phyloP scores from a whole-genome alignment of 2,888 invertebrate species.

The Plagodis dolabraria region DNA sequence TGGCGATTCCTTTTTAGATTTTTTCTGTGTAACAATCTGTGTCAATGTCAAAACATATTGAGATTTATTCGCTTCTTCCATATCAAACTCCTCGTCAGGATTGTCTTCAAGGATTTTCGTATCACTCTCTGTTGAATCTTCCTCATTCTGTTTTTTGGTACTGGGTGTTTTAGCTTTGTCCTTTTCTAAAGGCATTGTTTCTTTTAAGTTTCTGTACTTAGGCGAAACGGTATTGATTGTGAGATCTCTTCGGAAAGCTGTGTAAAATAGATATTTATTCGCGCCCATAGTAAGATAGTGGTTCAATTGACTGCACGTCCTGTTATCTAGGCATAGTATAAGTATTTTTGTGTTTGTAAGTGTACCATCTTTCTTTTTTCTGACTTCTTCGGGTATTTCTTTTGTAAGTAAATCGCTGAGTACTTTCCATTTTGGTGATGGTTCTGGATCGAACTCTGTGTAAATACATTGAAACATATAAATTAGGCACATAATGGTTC shows the following conservation, averaged over 20 bases:
- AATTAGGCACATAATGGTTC: too few species aligned
- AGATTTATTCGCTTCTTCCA: slow-evolving; percentile 83
- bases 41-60: slow-evolving; percentile 90
- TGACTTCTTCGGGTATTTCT: slow-evolving; percentile 92
- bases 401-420: slow-evolving; percentile 90
- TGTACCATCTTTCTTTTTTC: slow-evolving; percentile 65
- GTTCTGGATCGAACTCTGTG: slow-evolving; percentile 91
- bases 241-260: slow-evolving; percentile 85
- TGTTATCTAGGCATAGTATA: slow-evolving; percentile 93
- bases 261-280: slow-evolving; percentile 86
- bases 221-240: slow-evolving; percentile 84
- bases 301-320: slow-evolving; percentile 92
- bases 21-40: slow-evolving; percentile 67
- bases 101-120: slow-evolving; percentile 36
- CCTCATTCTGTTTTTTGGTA: slow-evolving; percentile 32
- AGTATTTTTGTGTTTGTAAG: slow-evolving; percentile 88
- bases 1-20: slow-evolving; percentile 39
- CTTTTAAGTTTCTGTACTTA: slow-evolving; percentile 68
- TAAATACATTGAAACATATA: too few species aligned
- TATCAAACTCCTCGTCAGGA: slow-evolving; percentile 51
- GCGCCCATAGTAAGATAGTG: slow-evolving; percentile 87
- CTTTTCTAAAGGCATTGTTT: slow-evolving; percentile 41
- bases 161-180: slow-evolving; percentile 38
- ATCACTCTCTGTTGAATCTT: slow-evolving; percentile 17
- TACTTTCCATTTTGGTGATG: slow-evolving; percentile 95